A percentile compares a stretch with the other conserved stretches of the same genome.
Conservation (phyloP, 2,113 vertebrate species). For the Amphiprion ocellaris region DNA sequence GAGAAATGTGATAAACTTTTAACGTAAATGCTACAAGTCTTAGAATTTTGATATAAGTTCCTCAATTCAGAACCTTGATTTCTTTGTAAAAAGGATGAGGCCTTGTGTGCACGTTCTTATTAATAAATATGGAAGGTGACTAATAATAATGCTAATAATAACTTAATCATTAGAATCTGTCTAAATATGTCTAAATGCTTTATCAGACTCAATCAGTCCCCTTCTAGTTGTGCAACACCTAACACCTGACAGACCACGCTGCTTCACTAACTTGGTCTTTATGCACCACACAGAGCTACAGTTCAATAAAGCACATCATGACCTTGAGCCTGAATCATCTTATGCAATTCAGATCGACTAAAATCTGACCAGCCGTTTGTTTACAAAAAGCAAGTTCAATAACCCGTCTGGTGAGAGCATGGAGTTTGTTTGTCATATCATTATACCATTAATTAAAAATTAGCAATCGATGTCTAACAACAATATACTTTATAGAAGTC, state of each 20-base stretch:
- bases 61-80: neutral
- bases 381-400: conserved; percentile 42
- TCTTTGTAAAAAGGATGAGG: neutral
- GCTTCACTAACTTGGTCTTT: conserved; percentile 39
- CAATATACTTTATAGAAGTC: neutral
- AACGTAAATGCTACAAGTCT: neutral
- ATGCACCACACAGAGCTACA: conserved; percentile 29
- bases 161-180: neutral
- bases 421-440: neutral
- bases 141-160: neutral
- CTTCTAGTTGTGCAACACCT: conserved; percentile 5
- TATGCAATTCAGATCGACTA: conserved; percentile 35
- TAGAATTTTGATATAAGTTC: neutral
- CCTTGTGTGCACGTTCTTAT: neutral
- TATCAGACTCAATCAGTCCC: conserved; percentile 3
- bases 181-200: conserved; percentile 31
- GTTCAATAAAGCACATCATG: conserved; percentile 27
- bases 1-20: neutral
- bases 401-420: neutral
- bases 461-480: neutral
- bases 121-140: neutral
- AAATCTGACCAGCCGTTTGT: conserved; percentile 32
- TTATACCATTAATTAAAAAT: no score
- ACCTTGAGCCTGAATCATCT: conserved; percentile 51
- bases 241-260: neutral